Evolutionary conservation across 1,140 invertebrate species (phyloP).

Genomic region (Drosophila ironensis): DNA sequence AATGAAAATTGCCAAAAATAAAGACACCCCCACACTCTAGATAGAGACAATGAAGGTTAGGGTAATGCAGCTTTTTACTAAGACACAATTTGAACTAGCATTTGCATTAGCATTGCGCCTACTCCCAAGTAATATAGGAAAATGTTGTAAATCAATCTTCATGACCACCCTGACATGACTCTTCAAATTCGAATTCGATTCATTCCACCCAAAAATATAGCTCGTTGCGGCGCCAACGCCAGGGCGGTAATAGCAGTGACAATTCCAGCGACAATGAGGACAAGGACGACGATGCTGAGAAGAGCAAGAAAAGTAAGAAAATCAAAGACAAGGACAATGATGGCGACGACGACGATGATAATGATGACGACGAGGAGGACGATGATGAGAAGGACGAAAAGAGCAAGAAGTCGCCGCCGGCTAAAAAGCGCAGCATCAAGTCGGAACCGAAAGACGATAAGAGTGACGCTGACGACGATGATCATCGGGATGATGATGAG

Average conservation of each 20-base stretch:
- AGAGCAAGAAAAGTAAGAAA: slow-evolving; percentile 61
- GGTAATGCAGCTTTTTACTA: slow-evolving; percentile 23
- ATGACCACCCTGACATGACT: slow-evolving; percentile 31
- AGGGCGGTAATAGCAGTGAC: slow-evolving; percentile 69
- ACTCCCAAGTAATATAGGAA: slow-evolving; percentile 15
- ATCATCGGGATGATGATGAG: slow-evolving; percentile 82
- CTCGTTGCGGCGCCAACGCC: slow-evolving; percentile 77
- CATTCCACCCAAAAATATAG: slow-evolving; percentile 53
- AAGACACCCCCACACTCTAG: slow-evolving; percentile 17
- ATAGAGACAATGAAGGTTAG: slow-evolving; percentile 25
- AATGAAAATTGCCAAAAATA: not conserved
- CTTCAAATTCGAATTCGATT: slow-evolving; percentile 69
- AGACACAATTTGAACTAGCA: slow-evolving; percentile 43
- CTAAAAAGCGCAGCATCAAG: slow-evolving; percentile 61
- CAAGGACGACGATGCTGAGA: slow-evolving; percentile 63
- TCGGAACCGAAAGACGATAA: slow-evolving; percentile 54
- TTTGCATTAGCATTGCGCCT: slow-evolving; percentile 45
- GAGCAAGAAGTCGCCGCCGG: slow-evolving; percentile 56
- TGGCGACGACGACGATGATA: slow-evolving; percentile 37
- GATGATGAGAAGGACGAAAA: slow-evolving; percentile 54
- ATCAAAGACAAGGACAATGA: slow-evolving; percentile 46
- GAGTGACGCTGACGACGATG: slow-evolving; percentile 82
- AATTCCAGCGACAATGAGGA: slow-evolving; percentile 72
- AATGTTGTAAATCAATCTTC: not conserved
- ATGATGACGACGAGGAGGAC: slow-evolving; percentile 45